Evolutionary conservation across 2,888 invertebrate species (phyloP).

Genomic region (Cordilura impudica): DNA sequence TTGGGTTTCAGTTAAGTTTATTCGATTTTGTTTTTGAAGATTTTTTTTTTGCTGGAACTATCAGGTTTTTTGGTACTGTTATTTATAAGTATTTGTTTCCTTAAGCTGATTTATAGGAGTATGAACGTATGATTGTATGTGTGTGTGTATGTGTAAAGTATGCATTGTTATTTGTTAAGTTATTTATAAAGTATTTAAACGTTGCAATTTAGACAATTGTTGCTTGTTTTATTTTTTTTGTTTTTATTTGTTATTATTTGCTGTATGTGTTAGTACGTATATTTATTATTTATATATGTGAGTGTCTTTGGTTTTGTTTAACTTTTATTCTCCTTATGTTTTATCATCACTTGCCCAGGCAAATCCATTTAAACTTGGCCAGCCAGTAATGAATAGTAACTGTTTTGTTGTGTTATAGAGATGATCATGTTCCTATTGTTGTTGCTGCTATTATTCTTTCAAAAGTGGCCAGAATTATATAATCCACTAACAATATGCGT

Average conservation of each 20-base stretch:
- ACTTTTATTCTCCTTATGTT: conserved; percentile 11
- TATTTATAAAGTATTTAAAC: conserved; percentile 70
- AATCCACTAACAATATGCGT: conserved; percentile 53
- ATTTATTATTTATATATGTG: background rate
- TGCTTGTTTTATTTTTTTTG: conserved; percentile 39
- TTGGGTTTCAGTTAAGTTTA: too few relatives aligned
- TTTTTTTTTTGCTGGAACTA: background rate
- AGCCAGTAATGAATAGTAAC: background rate
- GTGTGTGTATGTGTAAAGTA: background rate
- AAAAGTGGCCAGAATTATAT: conserved; percentile 47
- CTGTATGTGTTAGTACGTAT: background rate
- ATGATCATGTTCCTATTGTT: conserved; percentile 2
- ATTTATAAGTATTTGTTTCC: background rate
- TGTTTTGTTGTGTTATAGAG: background rate
- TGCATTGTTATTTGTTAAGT: conserved; percentile 48
- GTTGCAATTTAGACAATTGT: conserved; percentile 68
- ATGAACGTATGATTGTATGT: background rate
- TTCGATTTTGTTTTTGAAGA: background rate
- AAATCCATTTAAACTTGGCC: background rate
- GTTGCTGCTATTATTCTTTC: conserved; percentile 26
- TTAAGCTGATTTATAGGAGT: background rate
- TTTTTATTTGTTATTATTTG: background rate
- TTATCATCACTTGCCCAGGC: conserved; percentile 40
- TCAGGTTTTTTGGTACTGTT: background rate
- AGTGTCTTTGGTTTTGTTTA: background rate